Base-by-base conservation (phyloP, 2,888 invertebrate genomes). In the Agrilus cyanescens region DNA sequence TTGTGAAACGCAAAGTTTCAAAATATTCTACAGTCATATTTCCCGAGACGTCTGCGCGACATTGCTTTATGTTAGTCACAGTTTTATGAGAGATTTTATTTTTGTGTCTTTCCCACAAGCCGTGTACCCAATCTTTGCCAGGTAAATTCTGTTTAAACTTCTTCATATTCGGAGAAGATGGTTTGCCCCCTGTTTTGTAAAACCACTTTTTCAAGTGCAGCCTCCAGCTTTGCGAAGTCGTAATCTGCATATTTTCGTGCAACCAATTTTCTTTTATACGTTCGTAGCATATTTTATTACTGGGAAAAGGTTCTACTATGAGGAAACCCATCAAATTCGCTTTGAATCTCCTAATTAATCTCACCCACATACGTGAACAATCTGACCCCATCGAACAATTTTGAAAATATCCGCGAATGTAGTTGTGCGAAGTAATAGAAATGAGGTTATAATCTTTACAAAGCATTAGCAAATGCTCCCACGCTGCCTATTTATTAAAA, bases 41-140 rank as follows among this genome's bases (percentile, higher is more conserved):
- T 32, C 13, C 8, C 12, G 43, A 33, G 4, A 43, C 16, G 16
- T 31, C 30, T 25, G 38, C 43, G 8, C 33, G 43, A 12, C 14
- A 10, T 15, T 13, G 6, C 29, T 43, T 43, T 3, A 43, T 38
- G 34, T 34, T 20, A n/a, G 29, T 31, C n/a, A 37, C 35, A 15
- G 37, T n/a, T 31, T 25, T 44, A 12, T 39, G 15, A 36, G 35
- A 16, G 13, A 44, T 16, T 5, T 37, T 16, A 32, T 18, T 34
- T 4, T 40, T 40, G 12, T 40, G 40, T 33, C 18, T 30, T 20
- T 40, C 13, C 25, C 42, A 40, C 12, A 46, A 33, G 31, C 35
- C 36, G 33, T 38, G 16, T 8, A 38, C 43, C 48, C 39, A 46
- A 32, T 51, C 49, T 38, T 40, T 41, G 41, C 46, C 46, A n/a